These are phyloP conservation scores for Mola mola DNA, from an alignment of 2,113 vertebrate species.

Conservation along the genomic window DNA sequence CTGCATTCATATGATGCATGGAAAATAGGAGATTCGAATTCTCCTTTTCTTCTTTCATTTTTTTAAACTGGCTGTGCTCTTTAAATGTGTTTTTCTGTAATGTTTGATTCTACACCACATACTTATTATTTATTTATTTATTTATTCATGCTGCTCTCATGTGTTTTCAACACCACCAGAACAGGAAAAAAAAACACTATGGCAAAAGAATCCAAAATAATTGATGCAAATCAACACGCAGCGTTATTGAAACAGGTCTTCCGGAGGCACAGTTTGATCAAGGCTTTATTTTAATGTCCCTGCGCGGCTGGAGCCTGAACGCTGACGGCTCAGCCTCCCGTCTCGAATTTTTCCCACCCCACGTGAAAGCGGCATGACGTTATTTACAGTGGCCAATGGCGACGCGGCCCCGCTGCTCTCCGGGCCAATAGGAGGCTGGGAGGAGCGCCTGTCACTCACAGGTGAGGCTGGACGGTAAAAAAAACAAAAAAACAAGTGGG, in stretches of 20 bases:
- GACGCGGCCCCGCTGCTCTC: conserved; percentile 9
- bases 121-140: too few species aligned
- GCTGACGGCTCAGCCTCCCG: conserved; percentile 19
- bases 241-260: too few species aligned
- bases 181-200: too few species aligned
- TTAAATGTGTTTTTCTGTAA: too few species aligned
- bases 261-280: too few species aligned
- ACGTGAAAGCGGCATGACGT: conserved; percentile 64
- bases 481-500: conserved; percentile 54
- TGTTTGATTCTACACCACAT: too few species aligned
- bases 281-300: too few species aligned
- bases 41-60: background rate
- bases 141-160: background rate
- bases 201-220: background rate
- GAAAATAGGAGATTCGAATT: background rate
- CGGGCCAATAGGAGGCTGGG: conserved; percentile 71
- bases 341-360: conserved; percentile 29
- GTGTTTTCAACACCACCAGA: background rate
- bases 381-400: conserved; percentile 80
- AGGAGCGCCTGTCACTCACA: conserved; percentile 82
- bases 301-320: too few species aligned
- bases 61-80: too few species aligned
- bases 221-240: background rate
- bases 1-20: conserved; percentile 25
- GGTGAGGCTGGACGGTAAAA: conserved; percentile 81